Base-by-base conservation (phyloP, 2,888 invertebrate species). In the Gandaritis pyraliata region DNA sequence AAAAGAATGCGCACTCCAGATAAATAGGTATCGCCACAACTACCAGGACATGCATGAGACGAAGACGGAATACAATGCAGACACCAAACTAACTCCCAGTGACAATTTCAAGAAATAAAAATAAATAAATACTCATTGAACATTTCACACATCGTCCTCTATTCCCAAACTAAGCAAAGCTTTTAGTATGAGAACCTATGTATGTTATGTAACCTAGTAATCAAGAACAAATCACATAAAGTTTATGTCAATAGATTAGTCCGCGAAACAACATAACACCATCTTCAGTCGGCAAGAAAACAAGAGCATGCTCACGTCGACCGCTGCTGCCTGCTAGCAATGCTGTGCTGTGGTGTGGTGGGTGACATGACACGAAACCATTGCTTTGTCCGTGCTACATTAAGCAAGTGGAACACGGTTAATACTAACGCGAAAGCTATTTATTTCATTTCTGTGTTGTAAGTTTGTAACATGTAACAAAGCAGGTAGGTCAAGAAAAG, bases 321-420 rank as follows among this genome's bases (percentile, higher is more conserved):
- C 65, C 67, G 69, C 70, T 72, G 72, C 74, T 48, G 53, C 69
- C 38, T 78, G 8, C 11, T 41, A 41, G 69, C 29, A 4, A 29
- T 29, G 6, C 4, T 29, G 4, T 29, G 29, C 33, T 33, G 8
- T 33, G 33, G 33, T 79, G 82, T 76, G 83, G 82, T 82, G 33
- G 56, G 49, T 57, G 46, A 46, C 29, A 30, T 43, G 58, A 51
- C 62, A 47, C 83, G 82, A 86, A 83, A 83, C 84, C 82, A 80
- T 69, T 61, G 68, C 77, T 79, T 73, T 78, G 82, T 82, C 58
- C 43, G 43, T 33, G 87, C 86, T 82, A 88, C 81, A 84, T 82
- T 87, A 84, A 76, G 68, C 80, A 90, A 88, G 80, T 86, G 74
- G 87, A 79, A 77, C 87, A 77, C 39, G 72, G 74, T 77, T 74